These are phyloP conservation scores for Drosophila leonis DNA, from an alignment of 2,888 invertebrate species.

Conservation along the genomic window DNA sequence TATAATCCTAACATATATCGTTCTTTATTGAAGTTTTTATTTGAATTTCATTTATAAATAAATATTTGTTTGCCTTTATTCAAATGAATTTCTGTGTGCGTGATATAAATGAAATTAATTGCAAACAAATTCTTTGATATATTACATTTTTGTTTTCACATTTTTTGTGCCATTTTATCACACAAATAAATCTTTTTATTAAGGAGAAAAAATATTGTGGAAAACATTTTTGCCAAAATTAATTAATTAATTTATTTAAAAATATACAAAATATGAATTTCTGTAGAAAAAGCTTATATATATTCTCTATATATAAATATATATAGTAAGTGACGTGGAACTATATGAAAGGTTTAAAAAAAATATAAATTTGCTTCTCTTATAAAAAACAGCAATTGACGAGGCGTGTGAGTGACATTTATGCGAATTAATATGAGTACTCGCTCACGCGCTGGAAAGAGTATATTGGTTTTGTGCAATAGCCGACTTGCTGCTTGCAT, in stretches of 20 bases:
- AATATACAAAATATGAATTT: not conserved
- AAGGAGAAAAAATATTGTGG: not conserved
- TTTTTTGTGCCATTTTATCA: not conserved
- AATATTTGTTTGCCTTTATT: not conserved
- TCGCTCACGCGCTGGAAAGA: not conserved
- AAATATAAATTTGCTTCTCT: not conserved
- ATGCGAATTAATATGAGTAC: not conserved
- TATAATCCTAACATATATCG: not conserved
- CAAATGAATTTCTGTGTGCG: not conserved
- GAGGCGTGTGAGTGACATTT: conserved; percentile 38
- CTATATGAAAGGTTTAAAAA: not conserved
- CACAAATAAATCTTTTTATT: not conserved
- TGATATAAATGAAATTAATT: not conserved
- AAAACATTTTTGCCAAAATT: not conserved
- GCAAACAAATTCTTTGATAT: conserved; percentile 4
- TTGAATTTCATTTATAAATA: not conserved
- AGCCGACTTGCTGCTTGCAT: not conserved
- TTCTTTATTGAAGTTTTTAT: not conserved
- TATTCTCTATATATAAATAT: too few species aligned
- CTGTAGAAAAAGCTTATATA: not conserved
- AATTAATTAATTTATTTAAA: not conserved
- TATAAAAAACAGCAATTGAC: not conserved
- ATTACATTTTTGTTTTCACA: not conserved
- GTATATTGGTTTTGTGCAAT: not conserved
- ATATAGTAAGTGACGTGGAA: not conserved